A percentile compares a stretch with the other conserved stretches of the same genome.
phyloP scores from a whole-genome alignment of 2,888 invertebrate genomes.

The Drosophila prolongata region DNA sequence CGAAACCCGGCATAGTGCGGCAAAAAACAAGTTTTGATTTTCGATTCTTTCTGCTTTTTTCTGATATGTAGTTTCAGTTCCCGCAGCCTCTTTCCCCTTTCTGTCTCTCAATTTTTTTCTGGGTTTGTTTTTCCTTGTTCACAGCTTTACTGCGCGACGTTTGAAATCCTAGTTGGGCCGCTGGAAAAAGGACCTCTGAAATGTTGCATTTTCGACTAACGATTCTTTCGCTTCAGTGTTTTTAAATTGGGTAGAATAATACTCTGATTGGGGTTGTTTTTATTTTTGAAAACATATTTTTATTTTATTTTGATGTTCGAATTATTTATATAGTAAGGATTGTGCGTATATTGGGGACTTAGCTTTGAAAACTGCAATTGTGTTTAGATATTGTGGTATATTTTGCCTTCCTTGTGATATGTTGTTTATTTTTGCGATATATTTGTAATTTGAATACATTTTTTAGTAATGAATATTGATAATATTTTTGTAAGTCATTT shows the following conservation, averaged over 20 bases:
- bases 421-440: too few relatives aligned
- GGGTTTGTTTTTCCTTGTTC: slow-evolving; percentile 10
- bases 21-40: slow-evolving; percentile 39
- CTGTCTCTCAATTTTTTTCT: not conserved
- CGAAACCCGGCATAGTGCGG: slow-evolving; percentile 21
- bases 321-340: too few relatives aligned
- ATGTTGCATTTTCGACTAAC: slow-evolving; percentile 1
- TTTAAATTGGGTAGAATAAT: not conserved
- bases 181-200: slow-evolving; percentile 9
- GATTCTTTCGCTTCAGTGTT: not conserved
- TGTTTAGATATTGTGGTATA: too few relatives aligned
- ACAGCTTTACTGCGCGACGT: slow-evolving; percentile 25
- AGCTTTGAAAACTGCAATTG: too few relatives aligned
- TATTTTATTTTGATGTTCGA: too few relatives aligned
- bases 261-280: not conserved
- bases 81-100: not conserved
- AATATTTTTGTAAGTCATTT: too few relatives aligned
- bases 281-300: not conserved
- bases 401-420: too few relatives aligned
- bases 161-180: slow-evolving; percentile 14
- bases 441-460: too few relatives aligned
- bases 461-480: too few relatives aligned
- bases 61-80: slow-evolving; percentile 7
- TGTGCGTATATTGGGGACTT: too few relatives aligned
- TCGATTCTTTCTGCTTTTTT: slow-evolving; percentile 16